These are phyloP conservation scores for Xylophagus ater DNA, from an alignment of 2,888 invertebrate genomes.

Conservation along the genomic window DNA sequence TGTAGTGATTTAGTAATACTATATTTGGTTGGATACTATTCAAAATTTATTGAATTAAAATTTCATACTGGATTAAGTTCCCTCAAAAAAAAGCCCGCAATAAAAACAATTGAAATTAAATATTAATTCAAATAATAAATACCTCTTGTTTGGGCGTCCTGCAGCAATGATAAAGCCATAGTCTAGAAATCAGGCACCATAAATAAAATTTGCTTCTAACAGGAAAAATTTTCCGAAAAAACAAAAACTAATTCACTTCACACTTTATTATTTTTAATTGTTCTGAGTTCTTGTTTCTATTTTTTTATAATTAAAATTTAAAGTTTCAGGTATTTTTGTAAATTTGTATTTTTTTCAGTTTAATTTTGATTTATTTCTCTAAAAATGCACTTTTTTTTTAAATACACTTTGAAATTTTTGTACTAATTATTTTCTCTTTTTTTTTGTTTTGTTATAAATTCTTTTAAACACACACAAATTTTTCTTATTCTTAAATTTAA, in stretches of 20 bases:
- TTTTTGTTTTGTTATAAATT: background rate
- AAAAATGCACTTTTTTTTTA: background rate
- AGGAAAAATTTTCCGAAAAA: background rate
- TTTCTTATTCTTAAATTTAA: conserved; percentile 4
- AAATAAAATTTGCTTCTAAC: no score
- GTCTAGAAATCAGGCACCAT: conserved; percentile 2
- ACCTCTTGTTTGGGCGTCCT: conserved; percentile 39
- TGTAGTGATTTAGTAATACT: no score
- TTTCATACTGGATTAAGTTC: no score
- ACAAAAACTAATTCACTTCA: conserved; percentile 8
- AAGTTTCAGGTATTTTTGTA: background rate
- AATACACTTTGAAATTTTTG: conserved; percentile 1
- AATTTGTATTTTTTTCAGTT: conserved; percentile 15
- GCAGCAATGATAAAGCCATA: conserved; percentile 37
- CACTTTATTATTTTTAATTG: conserved; percentile 8
- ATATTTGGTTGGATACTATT: no score
- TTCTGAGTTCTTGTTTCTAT: conserved; percentile 5
- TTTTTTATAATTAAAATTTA: conserved; percentile 6
- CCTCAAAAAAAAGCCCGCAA: no score
- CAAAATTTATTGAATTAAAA: no score
- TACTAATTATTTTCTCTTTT: background rate
- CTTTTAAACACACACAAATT: background rate
- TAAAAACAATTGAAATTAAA: no score
- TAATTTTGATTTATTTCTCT: background rate
- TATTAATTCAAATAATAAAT: no score